Percentiles rank a stretch among this genome's conserved stretches.
Conservation (phyloP, 2,113 vertebrate species). For the Oryzias curvinotus region DNA sequence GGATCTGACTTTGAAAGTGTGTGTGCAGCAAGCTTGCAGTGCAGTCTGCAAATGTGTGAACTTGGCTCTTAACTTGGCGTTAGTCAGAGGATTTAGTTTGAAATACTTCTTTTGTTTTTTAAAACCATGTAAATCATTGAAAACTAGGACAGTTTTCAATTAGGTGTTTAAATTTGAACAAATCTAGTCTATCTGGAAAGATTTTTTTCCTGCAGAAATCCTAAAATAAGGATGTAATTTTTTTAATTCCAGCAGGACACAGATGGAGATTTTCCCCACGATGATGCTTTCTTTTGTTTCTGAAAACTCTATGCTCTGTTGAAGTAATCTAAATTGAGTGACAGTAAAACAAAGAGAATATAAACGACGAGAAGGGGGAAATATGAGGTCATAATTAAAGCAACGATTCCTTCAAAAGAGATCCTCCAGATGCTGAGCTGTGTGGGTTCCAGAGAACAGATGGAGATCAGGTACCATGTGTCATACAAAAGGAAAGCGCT, state of each 20-base stretch:
- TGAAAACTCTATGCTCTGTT: constrained; percentile 25
- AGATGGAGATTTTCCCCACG: constrained; percentile 21
- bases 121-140: not conserved
- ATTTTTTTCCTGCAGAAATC: not conserved
- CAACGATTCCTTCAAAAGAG: not conserved
- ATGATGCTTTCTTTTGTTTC: constrained; percentile 33
- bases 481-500: not conserved
- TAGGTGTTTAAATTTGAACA: constrained; percentile 1
- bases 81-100: constrained; percentile 8
- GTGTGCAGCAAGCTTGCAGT: constrained; percentile 7
- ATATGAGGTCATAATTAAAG: constrained; percentile 15
- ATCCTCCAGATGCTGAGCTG: not conserved
- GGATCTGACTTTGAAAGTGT: constrained; percentile 10
- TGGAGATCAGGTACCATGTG: not conserved
- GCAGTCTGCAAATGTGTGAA: constrained; percentile 44
- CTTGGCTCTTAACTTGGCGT: constrained; percentile 22
- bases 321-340: not conserved
- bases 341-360: constrained; percentile 9
- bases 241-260: constrained; percentile 19
- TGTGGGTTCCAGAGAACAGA: not conserved
- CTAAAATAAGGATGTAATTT: not conserved
- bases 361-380: constrained; percentile 7
- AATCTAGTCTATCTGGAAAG: not conserved
- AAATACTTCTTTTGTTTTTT: constrained; percentile 2
- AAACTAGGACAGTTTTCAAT: not conserved